phyloP scores from a whole-genome alignment of 2,888 invertebrate species.

The Cryptus armator region DNA sequence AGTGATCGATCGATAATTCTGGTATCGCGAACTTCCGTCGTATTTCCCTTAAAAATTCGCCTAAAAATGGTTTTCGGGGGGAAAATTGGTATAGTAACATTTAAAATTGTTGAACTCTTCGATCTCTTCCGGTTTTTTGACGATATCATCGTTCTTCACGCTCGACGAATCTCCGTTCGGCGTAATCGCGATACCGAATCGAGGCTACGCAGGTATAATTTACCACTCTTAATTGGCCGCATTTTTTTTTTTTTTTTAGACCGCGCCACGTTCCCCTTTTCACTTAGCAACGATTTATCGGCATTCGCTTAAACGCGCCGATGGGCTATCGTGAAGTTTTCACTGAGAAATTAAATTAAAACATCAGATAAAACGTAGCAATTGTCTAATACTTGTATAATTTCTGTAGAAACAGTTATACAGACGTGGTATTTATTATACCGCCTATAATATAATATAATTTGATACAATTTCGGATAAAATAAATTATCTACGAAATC shows the following conservation, averaged over 20 bases:
- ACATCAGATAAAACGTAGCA: conserved; percentile 14
- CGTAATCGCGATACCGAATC: conserved; percentile 64
- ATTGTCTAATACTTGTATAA: neutral
- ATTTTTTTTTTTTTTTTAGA: conserved; percentile 43
- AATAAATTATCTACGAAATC: neutral
- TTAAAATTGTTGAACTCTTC: neutral
- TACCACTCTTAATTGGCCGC: conserved; percentile 55
- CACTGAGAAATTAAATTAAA: conserved; percentile 6
- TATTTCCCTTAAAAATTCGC: neutral
- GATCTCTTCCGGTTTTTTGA: conserved; percentile 59
- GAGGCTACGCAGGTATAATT: conserved; percentile 54
- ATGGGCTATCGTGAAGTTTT: conserved; percentile 5
- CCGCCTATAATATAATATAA: neutral
- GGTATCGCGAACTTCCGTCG: neutral
- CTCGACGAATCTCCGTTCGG: conserved; percentile 54
- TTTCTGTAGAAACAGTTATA: neutral
- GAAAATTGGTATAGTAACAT: neutral
- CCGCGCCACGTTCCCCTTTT: conserved; percentile 23
- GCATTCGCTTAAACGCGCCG: conserved; percentile 30
- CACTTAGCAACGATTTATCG: conserved; percentile 55
- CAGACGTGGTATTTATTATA: neutral
- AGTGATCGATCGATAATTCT: neutral
- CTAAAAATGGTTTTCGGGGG: neutral
- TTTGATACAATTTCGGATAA: neutral
- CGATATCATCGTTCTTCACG: conserved; percentile 62